Evolutionary conservation across 2,113 vertebrate genomes (phyloP).

Genomic region (Notarius lentiginosus): DNA sequence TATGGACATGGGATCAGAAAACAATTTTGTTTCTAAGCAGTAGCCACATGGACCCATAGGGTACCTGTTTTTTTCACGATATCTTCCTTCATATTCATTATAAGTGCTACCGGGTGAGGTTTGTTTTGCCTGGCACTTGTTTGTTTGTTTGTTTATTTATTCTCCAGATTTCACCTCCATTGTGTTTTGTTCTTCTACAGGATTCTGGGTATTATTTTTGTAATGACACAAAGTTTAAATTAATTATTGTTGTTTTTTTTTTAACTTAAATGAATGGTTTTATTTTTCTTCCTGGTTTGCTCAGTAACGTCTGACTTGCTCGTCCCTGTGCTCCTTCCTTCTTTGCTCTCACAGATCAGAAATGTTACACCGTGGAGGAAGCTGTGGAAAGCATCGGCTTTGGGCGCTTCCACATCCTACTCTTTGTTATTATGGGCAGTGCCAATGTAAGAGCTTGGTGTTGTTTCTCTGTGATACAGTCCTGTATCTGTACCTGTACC

Average conservation of each 20-base stretch:
- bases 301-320: neutral
- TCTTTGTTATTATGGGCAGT: constrained; percentile 93
- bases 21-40: no score
- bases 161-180: neutral
- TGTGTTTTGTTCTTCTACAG: neutral
- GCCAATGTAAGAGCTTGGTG: constrained; percentile 75
- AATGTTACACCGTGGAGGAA: constrained; percentile 85
- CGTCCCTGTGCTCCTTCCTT: neutral
- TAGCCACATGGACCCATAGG: no score
- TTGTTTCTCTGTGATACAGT: neutral
- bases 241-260: neutral
- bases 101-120: no score
- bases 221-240: neutral
- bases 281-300: neutral
- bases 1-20: no score
- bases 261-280: neutral
- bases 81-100: no score
- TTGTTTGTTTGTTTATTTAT: neutral
- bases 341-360: constrained; percentile 62
- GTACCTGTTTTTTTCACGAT: no score
- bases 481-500: neutral
- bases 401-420: constrained; percentile 85
- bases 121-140: neutral
- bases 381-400: constrained; percentile 91
- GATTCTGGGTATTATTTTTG: neutral